Base-by-base conservation (phyloP, 2,888 invertebrate genomes). In the Hypolimnas misippus region DNA sequence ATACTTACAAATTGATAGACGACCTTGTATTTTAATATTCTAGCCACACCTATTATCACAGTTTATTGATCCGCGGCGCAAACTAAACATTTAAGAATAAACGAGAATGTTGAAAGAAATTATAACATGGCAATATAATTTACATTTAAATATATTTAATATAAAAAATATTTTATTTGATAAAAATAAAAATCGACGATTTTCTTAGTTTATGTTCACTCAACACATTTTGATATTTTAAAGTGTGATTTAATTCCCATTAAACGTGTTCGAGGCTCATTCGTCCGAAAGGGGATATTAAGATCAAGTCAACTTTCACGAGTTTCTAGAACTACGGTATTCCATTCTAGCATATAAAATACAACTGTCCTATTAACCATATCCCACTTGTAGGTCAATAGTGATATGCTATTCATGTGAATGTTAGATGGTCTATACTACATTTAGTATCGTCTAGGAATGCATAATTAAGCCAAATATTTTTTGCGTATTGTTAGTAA, bases 401-500 rank as follows among this genome's bases (percentile, higher is more conserved):
- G 12, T 62, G 62, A 62, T 56, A 52, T 56, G 49, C 42, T 40
- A 64, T 64, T 59, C 56, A 42, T 55, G 54, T 59, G 50, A 57
- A 57, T 51, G 49, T 57, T 6, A 49, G n/a, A 25, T 49, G 16
- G 21, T 49, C 56, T 33, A 61, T 40, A 61, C 59, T 57, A 57
- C 58, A 62, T 64, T 62, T 59, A 57, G 40, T 57, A 56, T 14
- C 33, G 16, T 54, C 64, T 54, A 59, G 42, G 63, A 54, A 64
- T 56, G 61, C 59, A 55, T 42, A 51, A 60, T 57, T 57, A 40
- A 55, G 65, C 40, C 56, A 35, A 49, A 60, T 49, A 35, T 10
- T 17, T 14, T 38, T 38, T 10, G 25, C 38, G 62, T 42, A 46
- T 50, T 70, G 76, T 82, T 82, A 82, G 77, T 78, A 73, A 72